phyloP scores from a whole-genome alignment of 2,113 vertebrate genomes.

The Cinclus mexicanus region DNA sequence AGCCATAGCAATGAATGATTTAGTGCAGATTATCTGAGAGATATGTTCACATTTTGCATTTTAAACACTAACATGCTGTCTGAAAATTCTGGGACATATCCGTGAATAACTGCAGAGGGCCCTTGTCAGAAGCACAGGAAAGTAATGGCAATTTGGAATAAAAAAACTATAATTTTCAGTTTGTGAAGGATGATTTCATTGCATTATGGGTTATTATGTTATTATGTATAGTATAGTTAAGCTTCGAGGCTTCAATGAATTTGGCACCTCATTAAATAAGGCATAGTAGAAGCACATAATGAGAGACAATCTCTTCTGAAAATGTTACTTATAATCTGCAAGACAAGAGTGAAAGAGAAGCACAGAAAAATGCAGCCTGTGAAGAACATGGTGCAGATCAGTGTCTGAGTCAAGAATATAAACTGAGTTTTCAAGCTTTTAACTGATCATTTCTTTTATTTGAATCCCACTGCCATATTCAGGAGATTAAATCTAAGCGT shows the following conservation, averaged over 20 bases:
- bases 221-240: neutral
- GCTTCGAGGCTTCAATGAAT: neutral
- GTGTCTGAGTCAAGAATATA: neutral
- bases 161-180: neutral
- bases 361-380: neutral
- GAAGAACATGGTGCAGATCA: neutral
- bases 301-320: neutral
- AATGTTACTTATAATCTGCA: neutral
- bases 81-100: conserved; percentile 17
- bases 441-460: neutral
- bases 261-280: neutral
- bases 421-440: neutral
- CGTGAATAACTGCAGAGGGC: conserved; percentile 25
- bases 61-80: conserved; percentile 39
- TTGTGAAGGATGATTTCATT: neutral
- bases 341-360: neutral
- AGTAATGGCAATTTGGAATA: conserved; percentile 37
- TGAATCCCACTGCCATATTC: neutral
- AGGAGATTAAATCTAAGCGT: conserved; percentile 24
- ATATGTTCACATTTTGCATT: conserved; percentile 26
- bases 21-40: conserved; percentile 43
- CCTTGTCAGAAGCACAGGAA: conserved; percentile 22
- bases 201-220: neutral
- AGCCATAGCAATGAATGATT: conserved; percentile 41
- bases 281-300: neutral